Conservation (phyloP, 92 coral and sea anemone species). For the Palythoa heliodiscus region DNA sequence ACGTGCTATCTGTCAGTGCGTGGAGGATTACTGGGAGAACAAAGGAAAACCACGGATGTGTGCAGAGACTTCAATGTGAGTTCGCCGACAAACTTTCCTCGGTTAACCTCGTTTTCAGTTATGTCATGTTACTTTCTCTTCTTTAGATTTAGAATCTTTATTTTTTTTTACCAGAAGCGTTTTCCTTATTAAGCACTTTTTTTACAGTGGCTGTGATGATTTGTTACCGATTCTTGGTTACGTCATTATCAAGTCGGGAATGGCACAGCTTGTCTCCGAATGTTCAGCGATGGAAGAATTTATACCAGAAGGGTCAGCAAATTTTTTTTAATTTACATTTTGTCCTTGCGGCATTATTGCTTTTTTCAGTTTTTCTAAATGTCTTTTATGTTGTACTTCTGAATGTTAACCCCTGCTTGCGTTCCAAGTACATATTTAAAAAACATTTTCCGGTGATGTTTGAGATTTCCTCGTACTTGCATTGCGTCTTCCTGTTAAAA, state of each 20-base stretch:
- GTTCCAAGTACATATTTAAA: too few relatives aligned
- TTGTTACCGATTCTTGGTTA: slow-evolving; percentile 86
- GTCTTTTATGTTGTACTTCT: background rate
- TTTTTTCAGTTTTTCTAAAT: background rate
- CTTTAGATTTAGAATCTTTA: background rate
- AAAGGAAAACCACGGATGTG: slow-evolving; percentile 89
- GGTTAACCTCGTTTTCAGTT: background rate
- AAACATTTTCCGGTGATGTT: too few relatives aligned
- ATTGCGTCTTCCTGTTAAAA: too few relatives aligned
- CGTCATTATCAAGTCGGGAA: slow-evolving; percentile 86
- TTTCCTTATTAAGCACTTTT: background rate
- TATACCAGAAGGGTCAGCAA: slow-evolving; percentile 90
- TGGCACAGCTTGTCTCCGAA: slow-evolving; percentile 93
- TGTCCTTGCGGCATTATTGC: background rate
- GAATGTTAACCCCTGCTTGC: too few relatives aligned
- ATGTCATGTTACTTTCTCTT: background rate
- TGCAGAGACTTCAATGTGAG: slow-evolving; percentile 93
- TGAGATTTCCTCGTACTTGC: too few relatives aligned
- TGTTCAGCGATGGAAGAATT: slow-evolving; percentile 97
- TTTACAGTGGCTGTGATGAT: slow-evolving; percentile 94
- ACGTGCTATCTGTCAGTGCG: slow-evolving; percentile 93
- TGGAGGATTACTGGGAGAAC: slow-evolving; percentile 94
- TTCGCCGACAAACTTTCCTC: background rate
- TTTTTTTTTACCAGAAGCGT: too few relatives aligned
- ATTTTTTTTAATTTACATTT: background rate